Evolutionary conservation across 2,888 invertebrate genomes (phyloP).

Genomic region (Eupithecia centaureata): DNA sequence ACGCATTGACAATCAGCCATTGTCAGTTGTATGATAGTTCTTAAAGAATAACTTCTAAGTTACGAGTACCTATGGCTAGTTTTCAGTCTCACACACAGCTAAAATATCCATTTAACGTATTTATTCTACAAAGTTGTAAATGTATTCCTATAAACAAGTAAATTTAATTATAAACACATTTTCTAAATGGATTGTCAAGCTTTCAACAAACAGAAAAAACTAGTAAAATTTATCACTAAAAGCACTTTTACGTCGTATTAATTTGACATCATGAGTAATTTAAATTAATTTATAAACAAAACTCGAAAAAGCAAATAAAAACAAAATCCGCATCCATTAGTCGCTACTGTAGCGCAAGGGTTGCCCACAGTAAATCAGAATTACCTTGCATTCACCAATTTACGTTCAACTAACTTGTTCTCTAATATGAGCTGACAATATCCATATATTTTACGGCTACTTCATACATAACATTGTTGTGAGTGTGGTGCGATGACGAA

Average conservation of each 20-base stretch:
- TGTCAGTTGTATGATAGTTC: background rate
- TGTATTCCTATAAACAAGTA: background rate
- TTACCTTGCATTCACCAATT: constrained; percentile 46
- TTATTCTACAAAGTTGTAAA: background rate
- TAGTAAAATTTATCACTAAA: background rate
- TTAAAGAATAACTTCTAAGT: background rate
- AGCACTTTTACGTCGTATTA: background rate
- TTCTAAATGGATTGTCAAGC: background rate
- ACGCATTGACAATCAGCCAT: constrained; percentile 12
- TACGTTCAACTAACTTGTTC: constrained; percentile 47
- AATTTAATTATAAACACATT: background rate
- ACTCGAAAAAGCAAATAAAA: constrained; percentile 19
- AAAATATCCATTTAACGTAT: background rate
- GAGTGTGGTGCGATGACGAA: constrained; percentile 47
- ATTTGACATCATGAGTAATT: background rate
- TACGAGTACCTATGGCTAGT: background rate
- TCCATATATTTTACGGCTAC: constrained; percentile 56
- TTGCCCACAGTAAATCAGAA: constrained; percentile 41
- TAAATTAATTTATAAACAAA: constrained; percentile 8
- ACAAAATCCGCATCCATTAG: constrained; percentile 26
- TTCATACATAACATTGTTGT: constrained; percentile 41
- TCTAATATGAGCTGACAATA: constrained; percentile 48
- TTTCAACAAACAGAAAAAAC: background rate
- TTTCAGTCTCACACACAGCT: background rate
- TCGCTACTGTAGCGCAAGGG: constrained; percentile 19